These are phyloP conservation scores for Magallana ariakensis DNA, from an alignment of 1,140 invertebrate genomes.

Conservation along the genomic window DNA sequence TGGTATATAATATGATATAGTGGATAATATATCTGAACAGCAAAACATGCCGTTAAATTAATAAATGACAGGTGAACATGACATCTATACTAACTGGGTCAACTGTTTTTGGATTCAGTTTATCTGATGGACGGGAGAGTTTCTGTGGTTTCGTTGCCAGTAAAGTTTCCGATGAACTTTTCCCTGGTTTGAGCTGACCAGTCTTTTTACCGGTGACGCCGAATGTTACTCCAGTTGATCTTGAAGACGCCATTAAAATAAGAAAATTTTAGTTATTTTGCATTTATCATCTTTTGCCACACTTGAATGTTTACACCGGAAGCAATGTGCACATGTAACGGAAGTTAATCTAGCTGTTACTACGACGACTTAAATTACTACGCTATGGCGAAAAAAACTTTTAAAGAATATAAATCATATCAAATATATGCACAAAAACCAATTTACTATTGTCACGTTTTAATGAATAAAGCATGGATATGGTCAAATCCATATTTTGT, in stretches of 20 bases:
- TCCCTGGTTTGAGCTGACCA: not conserved
- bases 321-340: slow-evolving; percentile 8
- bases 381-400: not conserved
- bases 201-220: slow-evolving; percentile 59
- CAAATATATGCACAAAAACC: not conserved
- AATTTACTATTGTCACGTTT: too few species aligned
- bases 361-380: slow-evolving; percentile 47
- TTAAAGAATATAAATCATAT: not conserved
- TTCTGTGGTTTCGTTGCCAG: slow-evolving; percentile 46
- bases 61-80: too few species aligned
- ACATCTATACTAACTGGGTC: slow-evolving; percentile 76
- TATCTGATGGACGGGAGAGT: slow-evolving; percentile 73
- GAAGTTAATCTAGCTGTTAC: slow-evolving; percentile 30
- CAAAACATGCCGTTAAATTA: too few species aligned
- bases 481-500: not conserved
- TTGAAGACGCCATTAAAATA: slow-evolving; percentile 25
- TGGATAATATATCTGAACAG: too few species aligned
- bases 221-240: slow-evolving; percentile 44
- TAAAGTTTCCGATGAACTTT: slow-evolving; percentile 50
- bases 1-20: too few species aligned
- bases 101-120: slow-evolving; percentile 78
- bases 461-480: not conserved
- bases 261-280: not conserved
- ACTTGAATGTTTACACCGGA: slow-evolving; percentile 37
- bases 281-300: not conserved